Base-by-base conservation (phyloP, 2,888 invertebrate genomes). In the Eupithecia subumbrata region DNA sequence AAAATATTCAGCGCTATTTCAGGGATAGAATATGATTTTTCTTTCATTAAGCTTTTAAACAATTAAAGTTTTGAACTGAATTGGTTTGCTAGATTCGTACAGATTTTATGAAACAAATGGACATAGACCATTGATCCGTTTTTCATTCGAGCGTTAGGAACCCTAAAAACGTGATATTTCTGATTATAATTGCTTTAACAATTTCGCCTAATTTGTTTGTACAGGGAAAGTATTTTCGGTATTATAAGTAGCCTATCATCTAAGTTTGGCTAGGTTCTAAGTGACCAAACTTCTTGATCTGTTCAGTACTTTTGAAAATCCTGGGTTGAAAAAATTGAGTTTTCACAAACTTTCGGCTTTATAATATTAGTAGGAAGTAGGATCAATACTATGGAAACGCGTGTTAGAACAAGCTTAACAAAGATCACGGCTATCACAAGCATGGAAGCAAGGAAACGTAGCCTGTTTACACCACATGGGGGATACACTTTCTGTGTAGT, bases 381-480 rank as follows among this genome's bases (percentile, higher is more conserved):
- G n/a, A n/a, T n/a, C n/a, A n/a, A n/a, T n/a, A n/a, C 12, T 12
- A 2, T 43, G 11, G 14, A 75, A 82, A 77, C 63, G 80, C 67
- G 34, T 72, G 30, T 8, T 40, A n/a, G 66, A 56, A 60, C 12
- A 69, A 30, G 22, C 48, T 66, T 45, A 60, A 82, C 84, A 84
- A 81, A 84, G 84, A 83, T 85, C 84, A 82, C 77, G 72, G 45
- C 80, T 79, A 79, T 79, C 79, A 81, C 78, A 78, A 81, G 80
- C 80, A 78, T 81, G n/a, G 22, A 22, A 22, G 56, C 56, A 25
- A 56, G 84, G 84, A 85, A 86, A 82, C 78, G 83, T 83, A 22
- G 12, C 12, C 12, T 83, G 83, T 85, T 84, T 84, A 82, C 82
- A 78, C 82, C 82, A 82, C 83, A 84, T 82, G 79, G 82, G 82